Evolutionary conservation across 2,797 vertebrate species (phyloP).

Genomic region (Chanos chanos): DNA sequence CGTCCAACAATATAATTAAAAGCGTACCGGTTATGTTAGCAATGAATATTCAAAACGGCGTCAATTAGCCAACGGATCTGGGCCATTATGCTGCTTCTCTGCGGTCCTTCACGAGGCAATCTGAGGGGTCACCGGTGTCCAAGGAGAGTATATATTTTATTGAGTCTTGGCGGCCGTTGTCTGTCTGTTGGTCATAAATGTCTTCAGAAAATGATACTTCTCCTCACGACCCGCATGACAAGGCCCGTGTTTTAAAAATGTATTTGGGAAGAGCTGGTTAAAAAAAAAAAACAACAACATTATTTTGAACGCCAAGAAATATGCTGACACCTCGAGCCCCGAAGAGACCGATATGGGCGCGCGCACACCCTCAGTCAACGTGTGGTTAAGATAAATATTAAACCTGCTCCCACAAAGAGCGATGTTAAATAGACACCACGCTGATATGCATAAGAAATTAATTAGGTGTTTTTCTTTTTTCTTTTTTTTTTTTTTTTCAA

Average conservation of each 20-base stretch:
- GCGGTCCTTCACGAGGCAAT: constrained; percentile 80
- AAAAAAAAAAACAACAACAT: constrained; percentile 1
- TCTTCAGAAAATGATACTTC: constrained; percentile 15
- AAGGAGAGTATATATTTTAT: constrained; percentile 76
- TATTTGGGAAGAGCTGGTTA: background rate
- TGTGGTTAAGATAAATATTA: constrained; percentile 98
- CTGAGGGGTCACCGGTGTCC: constrained; percentile 83
- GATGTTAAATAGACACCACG: constrained; percentile 99
- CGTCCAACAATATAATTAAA: constrained; percentile 99
- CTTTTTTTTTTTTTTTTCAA: too few species aligned
- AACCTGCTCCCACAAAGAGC: constrained; percentile 99
- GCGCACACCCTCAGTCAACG: constrained; percentile 72
- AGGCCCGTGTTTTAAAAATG: constrained; percentile 10
- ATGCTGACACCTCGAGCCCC: constrained; percentile 68
- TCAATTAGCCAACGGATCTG: constrained; percentile 91
- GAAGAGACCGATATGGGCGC: constrained; percentile 80
- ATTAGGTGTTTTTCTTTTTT: constrained; percentile 96
- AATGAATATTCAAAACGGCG: constrained; percentile 99
- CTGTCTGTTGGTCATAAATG: constrained; percentile 43
- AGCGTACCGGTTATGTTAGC: constrained; percentile 89
- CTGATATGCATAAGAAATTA: constrained; percentile 99
- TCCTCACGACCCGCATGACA: background rate
- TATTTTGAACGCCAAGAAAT: constrained; percentile 36
- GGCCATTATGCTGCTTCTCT: constrained; percentile 76
- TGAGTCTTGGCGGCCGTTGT: constrained; percentile 64